Conservation (phyloP, 2,113 vertebrate species). For the Pteropus alecto region DNA sequence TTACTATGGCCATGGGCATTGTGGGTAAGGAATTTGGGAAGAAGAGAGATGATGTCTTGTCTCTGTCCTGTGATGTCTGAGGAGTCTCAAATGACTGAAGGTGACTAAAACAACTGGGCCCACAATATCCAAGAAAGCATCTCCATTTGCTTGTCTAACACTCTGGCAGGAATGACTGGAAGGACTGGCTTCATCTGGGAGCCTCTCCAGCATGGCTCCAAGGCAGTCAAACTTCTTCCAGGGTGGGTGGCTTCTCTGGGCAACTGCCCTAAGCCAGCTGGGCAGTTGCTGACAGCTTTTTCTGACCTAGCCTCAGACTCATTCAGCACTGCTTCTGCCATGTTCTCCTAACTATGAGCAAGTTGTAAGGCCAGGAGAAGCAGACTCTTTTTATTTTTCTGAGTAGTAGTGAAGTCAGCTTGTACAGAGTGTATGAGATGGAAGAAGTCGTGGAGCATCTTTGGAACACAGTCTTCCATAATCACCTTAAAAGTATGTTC, state of each 20-base stretch:
- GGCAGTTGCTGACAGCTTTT: not conserved
- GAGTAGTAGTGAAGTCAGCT: no score
- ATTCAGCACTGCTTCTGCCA: not conserved
- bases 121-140: not conserved
- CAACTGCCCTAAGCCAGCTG: fast-evolving
- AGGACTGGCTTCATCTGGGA: not conserved
- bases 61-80: not conserved
- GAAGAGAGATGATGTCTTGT: not conserved
- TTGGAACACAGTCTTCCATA: not conserved
- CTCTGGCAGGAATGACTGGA: not conserved
- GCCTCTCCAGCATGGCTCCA: not conserved
- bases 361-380: not conserved
- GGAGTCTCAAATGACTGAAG: not conserved
- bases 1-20: not conserved
- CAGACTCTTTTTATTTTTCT: not conserved
- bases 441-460: not conserved
- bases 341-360: not conserved
- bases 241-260: not conserved
- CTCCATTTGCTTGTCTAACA: not conserved
- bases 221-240: not conserved
- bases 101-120: fast-evolving
- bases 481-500: not conserved
- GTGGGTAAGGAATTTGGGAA: not conserved
- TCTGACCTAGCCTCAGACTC: not conserved
- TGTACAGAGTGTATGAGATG: not conserved